phyloP scores from a whole-genome alignment of 2,888 invertebrate genomes.

The Saturnia japonica region DNA sequence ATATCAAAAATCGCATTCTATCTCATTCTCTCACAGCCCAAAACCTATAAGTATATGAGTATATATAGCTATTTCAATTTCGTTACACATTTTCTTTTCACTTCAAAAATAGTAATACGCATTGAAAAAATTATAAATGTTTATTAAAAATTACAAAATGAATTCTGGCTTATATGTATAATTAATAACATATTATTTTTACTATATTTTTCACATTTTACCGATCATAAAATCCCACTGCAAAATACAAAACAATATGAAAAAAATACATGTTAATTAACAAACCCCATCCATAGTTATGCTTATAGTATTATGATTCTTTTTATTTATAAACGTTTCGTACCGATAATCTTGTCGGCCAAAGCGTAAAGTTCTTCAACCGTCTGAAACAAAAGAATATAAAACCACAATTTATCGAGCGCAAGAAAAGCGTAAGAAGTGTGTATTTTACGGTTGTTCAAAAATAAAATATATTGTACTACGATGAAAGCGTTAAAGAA shows the following conservation, averaged over 20 bases:
- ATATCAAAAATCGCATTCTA: too few species aligned
- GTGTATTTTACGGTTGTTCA: not conserved
- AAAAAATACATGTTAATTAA: not conserved
- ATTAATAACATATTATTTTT: not conserved
- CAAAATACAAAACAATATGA: not conserved
- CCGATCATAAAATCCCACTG: not conserved
- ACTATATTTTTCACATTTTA: conserved; percentile 1
- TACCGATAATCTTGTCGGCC: conserved; percentile 85
- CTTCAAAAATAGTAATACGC: not conserved
- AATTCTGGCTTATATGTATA: conserved; percentile 9
- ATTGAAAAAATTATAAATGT: not conserved
- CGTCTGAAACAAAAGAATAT: conserved; percentile 75
- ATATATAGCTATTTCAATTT: too few species aligned
- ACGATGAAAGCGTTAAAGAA: not conserved
- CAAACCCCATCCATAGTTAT: not conserved
- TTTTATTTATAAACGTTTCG: conserved; percentile 55
- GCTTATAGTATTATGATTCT: not conserved
- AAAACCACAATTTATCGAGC: not conserved
- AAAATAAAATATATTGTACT: not conserved
- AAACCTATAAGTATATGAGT: too few species aligned
- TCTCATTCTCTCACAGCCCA: too few species aligned
- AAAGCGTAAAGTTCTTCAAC: conserved; percentile 86
- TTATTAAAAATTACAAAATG: conserved; percentile 1
- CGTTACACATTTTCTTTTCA: too few species aligned
- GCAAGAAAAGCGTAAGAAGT: not conserved